Base-by-base conservation (phyloP, 2,113 vertebrate genomes). In the Channa maculata region DNA sequence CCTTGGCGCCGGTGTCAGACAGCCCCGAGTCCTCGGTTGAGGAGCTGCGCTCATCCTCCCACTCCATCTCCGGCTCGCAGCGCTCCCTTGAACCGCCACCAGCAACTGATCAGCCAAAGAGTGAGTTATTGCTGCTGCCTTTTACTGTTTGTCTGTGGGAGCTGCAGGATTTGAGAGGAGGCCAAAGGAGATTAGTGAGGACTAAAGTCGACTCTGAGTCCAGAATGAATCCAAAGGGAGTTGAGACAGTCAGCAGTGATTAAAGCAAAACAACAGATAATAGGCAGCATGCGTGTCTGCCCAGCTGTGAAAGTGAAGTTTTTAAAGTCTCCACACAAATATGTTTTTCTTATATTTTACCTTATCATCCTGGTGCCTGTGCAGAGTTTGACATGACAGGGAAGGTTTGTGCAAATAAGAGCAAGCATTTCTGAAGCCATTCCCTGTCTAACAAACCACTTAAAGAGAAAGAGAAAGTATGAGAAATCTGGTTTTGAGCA, bases 11-110 rank as follows among this genome's bases (percentile, higher is more conserved):
- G 0, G 89, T 95, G 82, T 95, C 94, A 10, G 93, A 95, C 88
- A 95, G 94, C 44, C 94, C 94, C 0, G 94, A 95, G 75, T 95
- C 94, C 0, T 95, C 94, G 0, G 86, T 95, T 63, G 93, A 94
- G 84, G 94, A 95, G 85, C 91, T 95, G 44, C 91, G 82, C 83
- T 95, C 93, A 12, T 88, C 92, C 65, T 89, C 91, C 72, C 89
- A 89, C 80, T 94, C 93, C 0, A 65, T 89, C 59, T 86, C 87
- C 0, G 91, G 91, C 62, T 94, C 94, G 36, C 90, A 92, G 82
- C 87, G 75, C 13, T 93, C 92, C 2, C 87, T 93, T 52, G 92
- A 90, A 53, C 83, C 64, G n/a, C 77, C 73, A 61, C 61, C 89
- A 65, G 68, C 69, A 2, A 53, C 62, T 1, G 65, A 53, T 62